phyloP scores from a whole-genome alignment of 53 echinoderm and acorn worm genomes.

The Glandiceps talaboti region DNA sequence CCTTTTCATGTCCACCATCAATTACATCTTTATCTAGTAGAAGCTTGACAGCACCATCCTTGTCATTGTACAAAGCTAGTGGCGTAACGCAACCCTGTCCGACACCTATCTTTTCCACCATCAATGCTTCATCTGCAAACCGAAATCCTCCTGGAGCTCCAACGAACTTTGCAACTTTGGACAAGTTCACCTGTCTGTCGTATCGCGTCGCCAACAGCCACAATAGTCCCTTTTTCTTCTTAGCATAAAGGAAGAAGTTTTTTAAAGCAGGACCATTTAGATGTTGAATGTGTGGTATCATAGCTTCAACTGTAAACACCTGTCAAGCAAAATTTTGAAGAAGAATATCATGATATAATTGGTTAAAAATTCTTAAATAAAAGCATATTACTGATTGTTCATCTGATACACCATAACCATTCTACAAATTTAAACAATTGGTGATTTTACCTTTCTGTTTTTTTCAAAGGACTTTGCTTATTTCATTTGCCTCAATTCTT shows the following conservation, averaged over 20 bases:
- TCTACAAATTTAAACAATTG: no score
- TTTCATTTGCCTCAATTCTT: no score
- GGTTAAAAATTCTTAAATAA: no score
- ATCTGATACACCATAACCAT: no score
- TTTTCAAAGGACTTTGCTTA: no score
- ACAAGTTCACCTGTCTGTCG: constrained; percentile 38
- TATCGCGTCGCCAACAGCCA: constrained; percentile 65
- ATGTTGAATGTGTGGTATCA: constrained; percentile 69
- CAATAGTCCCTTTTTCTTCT: constrained; percentile 80
- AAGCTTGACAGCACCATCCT: constrained; percentile 52
- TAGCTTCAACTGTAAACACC: constrained; percentile 91
- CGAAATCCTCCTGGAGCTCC: constrained; percentile 87
- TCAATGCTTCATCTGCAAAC: constrained; percentile 67
- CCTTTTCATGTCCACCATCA: constrained; percentile 44
- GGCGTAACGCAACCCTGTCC: constrained; percentile 85
- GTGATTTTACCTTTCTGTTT: no score
- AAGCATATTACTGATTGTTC: no score
- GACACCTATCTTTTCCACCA: constrained; percentile 73
- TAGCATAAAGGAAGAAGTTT: constrained; percentile 79
- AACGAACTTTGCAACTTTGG: constrained; percentile 49
- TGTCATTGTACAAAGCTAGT: constrained; percentile 71
- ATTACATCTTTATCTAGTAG: constrained; percentile 51
- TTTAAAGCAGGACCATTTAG: constrained; percentile 49
- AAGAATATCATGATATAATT: no score
- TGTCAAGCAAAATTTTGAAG: constrained; percentile 12